Conservation (phyloP, 2,888 invertebrate genomes). For the Acleris cristana region DNA sequence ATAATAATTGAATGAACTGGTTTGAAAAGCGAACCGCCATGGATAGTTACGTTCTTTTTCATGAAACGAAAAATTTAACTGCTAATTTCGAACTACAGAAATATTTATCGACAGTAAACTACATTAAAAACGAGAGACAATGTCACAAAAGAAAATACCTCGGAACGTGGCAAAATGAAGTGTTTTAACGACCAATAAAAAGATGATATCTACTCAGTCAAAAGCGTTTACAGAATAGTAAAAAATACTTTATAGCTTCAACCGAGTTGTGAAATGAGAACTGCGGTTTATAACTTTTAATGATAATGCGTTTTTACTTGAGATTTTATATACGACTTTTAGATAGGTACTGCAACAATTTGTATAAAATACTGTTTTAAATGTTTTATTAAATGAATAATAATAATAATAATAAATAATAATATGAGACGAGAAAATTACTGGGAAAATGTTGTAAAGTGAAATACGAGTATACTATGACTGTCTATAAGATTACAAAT, state of each 20-base stretch:
- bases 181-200: constrained; percentile 36
- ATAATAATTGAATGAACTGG: no score
- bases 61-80: no score
- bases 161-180: constrained; percentile 24
- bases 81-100: no score
- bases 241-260: constrained; percentile 18
- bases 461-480: no score
- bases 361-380: no score
- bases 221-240: constrained; percentile 37
- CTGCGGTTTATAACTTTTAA: constrained; percentile 24
- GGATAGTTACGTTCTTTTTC: background rate
- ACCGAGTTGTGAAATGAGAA: constrained; percentile 28
- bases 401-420: no score
- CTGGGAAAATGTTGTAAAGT: no score
- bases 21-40: no score
- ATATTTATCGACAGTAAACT: background rate
- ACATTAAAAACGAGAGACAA: constrained; percentile 16
- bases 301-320: background rate
- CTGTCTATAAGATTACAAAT: no score
- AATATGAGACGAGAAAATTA: no score
- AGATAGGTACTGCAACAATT: no score
- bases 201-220: constrained; percentile 34
- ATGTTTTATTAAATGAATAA: no score
- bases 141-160: constrained; percentile 8
- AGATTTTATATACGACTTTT: constrained; percentile 2